Conservation (phyloP, 2,113 vertebrate genomes). For the Solenodon paradoxus region DNA sequence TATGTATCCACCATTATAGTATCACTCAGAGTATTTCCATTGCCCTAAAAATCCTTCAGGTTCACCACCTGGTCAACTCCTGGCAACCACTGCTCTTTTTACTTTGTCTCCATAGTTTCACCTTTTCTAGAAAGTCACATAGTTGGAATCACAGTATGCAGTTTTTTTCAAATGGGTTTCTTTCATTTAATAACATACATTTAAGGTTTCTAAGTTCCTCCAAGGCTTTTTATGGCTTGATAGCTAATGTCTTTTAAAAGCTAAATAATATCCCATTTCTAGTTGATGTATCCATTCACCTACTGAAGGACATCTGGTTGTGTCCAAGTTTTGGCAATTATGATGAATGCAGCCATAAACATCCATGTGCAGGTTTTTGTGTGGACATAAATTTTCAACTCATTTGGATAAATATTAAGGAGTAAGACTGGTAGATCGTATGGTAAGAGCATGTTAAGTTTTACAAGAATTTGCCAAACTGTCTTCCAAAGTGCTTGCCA, state of each 20-base stretch:
- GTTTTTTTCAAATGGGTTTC: background rate
- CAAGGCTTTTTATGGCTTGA: background rate
- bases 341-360: background rate
- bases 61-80: background rate
- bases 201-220: background rate
- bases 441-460: background rate
- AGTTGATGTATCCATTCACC: background rate
- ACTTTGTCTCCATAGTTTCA: background rate
- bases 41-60: background rate
- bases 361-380: background rate
- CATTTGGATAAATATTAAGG: background rate
- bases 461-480: background rate
- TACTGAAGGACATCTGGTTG: background rate
- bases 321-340: background rate
- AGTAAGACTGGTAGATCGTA: background rate
- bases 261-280: background rate
- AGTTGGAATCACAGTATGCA: background rate
- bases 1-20: background rate
- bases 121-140: background rate
- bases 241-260: background rate
- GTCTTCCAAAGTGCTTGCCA: background rate
- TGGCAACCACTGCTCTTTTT: background rate
- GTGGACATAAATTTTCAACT: background rate
- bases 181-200: background rate
- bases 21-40: background rate